Conservation (phyloP, 2,113 vertebrate genomes). For the Maccullochella peelii region DNA sequence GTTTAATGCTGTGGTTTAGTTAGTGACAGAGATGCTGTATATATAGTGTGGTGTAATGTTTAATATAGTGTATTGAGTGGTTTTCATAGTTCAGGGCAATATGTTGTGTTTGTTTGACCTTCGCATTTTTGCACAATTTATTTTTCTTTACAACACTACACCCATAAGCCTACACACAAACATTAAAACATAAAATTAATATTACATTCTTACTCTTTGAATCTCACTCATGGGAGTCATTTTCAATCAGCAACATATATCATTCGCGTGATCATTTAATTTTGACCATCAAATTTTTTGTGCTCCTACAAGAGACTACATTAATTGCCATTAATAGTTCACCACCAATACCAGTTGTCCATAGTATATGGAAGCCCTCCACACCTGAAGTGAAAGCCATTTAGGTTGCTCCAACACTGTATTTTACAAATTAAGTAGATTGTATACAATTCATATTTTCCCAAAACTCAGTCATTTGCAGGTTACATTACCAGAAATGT, state of each 20-base stretch:
- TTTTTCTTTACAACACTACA: conserved; percentile 9
- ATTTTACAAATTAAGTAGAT: background rate
- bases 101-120: conserved; percentile 13
- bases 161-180: conserved; percentile 30
- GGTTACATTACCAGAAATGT: background rate
- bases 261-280: background rate
- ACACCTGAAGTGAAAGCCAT: background rate
- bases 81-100: conserved; percentile 49
- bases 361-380: background rate
- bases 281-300: background rate
- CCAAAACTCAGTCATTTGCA: conserved; percentile 3
- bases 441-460: background rate
- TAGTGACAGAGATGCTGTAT: background rate
- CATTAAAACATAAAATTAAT: conserved; percentile 32
- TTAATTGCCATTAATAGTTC: background rate
- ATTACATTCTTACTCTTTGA: conserved; percentile 49
- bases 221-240: conserved; percentile 35
- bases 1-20: background rate
- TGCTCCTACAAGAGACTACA: conserved; percentile 13
- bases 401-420: background rate
- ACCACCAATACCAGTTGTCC: background rate
- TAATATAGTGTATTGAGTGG: conserved; percentile 44
- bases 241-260: conserved; percentile 32
- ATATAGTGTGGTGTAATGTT: background rate
- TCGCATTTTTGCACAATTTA: background rate